Percentiles rank a stretch among this genome's conserved stretches.
Conservation (phyloP, 2,797 vertebrate genomes). For the Scomberomorus guttatus region DNA sequence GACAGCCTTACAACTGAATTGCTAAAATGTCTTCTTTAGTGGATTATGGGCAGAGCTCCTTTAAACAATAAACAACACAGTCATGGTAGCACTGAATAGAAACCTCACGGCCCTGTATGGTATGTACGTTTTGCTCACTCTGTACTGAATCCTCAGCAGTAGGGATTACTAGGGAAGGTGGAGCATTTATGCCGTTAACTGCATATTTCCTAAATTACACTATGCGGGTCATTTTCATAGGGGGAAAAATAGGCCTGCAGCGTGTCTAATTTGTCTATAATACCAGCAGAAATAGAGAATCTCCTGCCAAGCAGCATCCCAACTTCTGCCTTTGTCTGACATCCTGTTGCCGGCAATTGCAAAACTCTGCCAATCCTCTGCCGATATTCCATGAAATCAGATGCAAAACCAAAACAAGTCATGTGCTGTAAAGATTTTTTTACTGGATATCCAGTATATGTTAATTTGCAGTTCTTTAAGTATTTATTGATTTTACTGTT, state of each 20-base stretch:
- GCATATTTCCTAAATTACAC: conserved; percentile 89
- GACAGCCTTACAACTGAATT: conserved; percentile 27
- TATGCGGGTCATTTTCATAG: conserved; percentile 87
- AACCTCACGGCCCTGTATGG: conserved; percentile 34
- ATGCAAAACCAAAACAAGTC: conserved; percentile 24
- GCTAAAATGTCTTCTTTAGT: conserved; percentile 44
- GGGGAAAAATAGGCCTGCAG: conserved; percentile 80
- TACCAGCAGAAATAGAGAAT: conserved; percentile 84
- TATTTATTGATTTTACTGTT: not conserved
- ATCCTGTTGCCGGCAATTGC: conserved; percentile 48
- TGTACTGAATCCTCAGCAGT: conserved; percentile 74
- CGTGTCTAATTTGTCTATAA: conserved; percentile 92
- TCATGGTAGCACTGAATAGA: conserved; percentile 26
- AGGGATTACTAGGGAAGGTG: conserved; percentile 83
- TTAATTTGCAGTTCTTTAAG: not conserved
- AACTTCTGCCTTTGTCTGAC: conserved; percentile 66
- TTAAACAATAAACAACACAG: conserved; percentile 42
- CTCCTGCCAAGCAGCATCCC: conserved; percentile 69
- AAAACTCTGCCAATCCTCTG: conserved; percentile 43
- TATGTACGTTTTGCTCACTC: conserved; percentile 35
- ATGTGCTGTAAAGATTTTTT: not conserved
- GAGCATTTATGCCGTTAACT: conserved; percentile 87
- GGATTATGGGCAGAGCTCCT: conserved; percentile 45
- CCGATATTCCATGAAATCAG: conserved; percentile 29
- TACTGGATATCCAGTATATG: conserved; percentile 5